Conservation (phyloP, 2,113 vertebrate genomes). For the Podarcis muralis region DNA sequence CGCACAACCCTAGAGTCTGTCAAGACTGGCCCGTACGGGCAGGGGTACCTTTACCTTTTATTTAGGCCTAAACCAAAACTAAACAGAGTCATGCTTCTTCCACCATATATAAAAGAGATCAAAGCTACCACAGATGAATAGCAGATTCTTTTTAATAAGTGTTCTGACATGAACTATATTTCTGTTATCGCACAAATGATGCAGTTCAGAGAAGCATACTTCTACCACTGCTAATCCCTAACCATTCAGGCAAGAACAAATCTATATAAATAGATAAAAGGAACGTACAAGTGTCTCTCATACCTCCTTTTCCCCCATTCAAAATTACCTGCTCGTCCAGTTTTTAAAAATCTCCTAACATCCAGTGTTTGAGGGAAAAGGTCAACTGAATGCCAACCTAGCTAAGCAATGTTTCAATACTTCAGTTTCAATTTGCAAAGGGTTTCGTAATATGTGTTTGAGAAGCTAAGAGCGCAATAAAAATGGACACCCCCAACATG, state of each 20-base stretch:
- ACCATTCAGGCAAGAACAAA: not conserved
- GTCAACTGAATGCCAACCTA: conserved; percentile 37
- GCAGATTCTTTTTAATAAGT: not conserved
- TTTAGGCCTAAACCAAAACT: not conserved
- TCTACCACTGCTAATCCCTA: not conserved
- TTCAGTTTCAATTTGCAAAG: not conserved
- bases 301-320: not conserved
- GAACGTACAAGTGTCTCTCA: conserved; percentile 44
- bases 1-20: no score
- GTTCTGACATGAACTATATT: not conserved
- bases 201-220: not conserved
- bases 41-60: no score
- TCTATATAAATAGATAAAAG: not conserved
- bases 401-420: conserved; percentile 7
- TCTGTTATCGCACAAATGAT: not conserved
- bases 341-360: conserved; percentile 49
- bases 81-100: not conserved
- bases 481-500: not conserved
- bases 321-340: not conserved
- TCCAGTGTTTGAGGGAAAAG: conserved; percentile 10
- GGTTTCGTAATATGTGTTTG: not conserved
- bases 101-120: rapidly evolving
- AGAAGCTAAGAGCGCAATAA: conserved; percentile 15
- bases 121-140: not conserved
- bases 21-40: no score